Evolutionary conservation across 2,797 vertebrate species (phyloP).

Genomic region (Spinibarbus caldwelli): DNA sequence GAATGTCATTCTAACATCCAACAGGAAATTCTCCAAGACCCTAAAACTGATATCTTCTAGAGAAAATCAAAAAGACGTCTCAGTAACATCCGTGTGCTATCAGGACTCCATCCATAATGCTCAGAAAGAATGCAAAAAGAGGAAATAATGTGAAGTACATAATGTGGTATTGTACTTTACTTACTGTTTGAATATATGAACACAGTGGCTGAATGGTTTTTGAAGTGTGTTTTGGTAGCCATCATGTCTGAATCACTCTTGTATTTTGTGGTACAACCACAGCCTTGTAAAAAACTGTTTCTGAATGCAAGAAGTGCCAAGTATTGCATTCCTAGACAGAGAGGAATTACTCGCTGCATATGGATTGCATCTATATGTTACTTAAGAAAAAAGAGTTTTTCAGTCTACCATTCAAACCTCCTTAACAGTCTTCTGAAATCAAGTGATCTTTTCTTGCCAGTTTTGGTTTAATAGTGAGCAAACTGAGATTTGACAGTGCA

Average conservation of each 20-base stretch:
- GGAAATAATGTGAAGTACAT: neutral
- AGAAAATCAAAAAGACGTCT: neutral
- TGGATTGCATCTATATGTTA: neutral
- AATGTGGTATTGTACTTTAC: neutral
- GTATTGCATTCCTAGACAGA: constrained; percentile 28
- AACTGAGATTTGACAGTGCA: constrained; percentile 22
- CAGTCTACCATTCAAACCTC: constrained; percentile 39
- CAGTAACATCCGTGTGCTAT: neutral
- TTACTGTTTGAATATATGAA: constrained; percentile 9
- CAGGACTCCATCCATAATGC: neutral
- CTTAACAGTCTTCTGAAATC: constrained; percentile 30
- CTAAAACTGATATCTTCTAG: neutral
- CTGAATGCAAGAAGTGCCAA: neutral
- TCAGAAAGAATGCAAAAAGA: neutral
- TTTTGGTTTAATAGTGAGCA: constrained; percentile 42
- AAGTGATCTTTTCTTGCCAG: constrained; percentile 17
- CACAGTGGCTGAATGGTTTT: constrained; percentile 26
- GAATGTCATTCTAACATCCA: neutral
- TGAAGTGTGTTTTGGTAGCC: constrained; percentile 7
- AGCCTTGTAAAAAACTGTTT: neutral
- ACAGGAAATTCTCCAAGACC: neutral
- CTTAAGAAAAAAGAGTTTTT: neutral
- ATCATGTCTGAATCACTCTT: constrained; percentile 27
- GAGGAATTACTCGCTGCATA: neutral
- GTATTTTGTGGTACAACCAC: constrained; percentile 20